Base-by-base conservation (phyloP, 2,113 vertebrate species). In the Mesocricetus auratus region DNA sequence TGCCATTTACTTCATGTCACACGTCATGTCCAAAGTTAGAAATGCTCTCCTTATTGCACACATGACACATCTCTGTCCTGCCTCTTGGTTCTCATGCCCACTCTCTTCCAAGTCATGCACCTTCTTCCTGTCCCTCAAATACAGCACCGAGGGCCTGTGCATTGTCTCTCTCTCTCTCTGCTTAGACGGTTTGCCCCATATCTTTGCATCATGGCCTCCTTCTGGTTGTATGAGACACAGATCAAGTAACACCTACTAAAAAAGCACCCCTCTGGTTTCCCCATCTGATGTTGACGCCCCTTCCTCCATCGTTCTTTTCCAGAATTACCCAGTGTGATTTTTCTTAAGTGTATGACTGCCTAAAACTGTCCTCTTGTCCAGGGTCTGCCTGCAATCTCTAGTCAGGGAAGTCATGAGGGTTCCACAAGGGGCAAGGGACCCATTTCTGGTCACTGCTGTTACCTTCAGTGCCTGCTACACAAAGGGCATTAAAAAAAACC, bases 1-100 rank as follows among this genome's bases (percentile, higher is more conserved):
- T 0, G 68, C 15, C 3, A 19, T 3, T 1, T 5, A 31, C 31
- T 73, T 45, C n/a, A 88, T 1, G 31, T 73, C 1, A 3, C 1
- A 7, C 29, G 31, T 15, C 31, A 21, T 39, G 31, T 15, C 31
- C 15, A 42, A 53, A 75, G 53, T n/a, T 36, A 9, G 8, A 74
- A 58, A 88, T 29, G 45, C 8, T 60, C n/a, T 45, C 24, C 33
- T 66, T 19, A 58, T 3, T 29, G 33, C 0, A 53, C 45, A 82
- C 0, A 12, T 0, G 7, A 42, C 3, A 16, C 1, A 56, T 11
- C 50, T 26, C 62, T 29, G 4, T 39, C 24, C 68, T 88, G 42
- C 7, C 15, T 79, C 86, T 64, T n/a, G 33, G 50, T 9, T 33
- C 77, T 75, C 83, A 60, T 36, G 29, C 47, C 16, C 33, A 47